A percentile compares a stretch with the other conserved stretches of the same genome.
Evolutionary conservation across 2,888 invertebrate species (phyloP).

Genomic region (Idaea straminata): DNA sequence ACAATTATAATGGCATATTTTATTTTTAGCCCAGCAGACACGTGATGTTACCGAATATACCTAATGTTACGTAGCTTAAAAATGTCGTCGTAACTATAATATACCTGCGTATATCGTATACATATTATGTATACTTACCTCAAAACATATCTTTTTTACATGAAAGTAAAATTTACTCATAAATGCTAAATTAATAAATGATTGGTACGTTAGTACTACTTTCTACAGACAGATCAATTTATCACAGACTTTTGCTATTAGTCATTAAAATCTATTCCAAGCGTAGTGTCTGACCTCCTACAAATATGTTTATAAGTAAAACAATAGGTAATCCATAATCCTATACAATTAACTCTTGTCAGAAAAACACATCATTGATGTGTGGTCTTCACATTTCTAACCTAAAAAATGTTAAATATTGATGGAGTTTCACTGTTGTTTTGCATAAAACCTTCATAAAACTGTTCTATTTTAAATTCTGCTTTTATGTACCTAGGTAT

Average conservation of each 20-base stretch:
- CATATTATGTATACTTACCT: neutral
- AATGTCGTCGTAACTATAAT: conserved; percentile 10
- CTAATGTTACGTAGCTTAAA: conserved; percentile 60
- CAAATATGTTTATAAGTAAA: too few species aligned
- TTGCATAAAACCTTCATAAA: neutral
- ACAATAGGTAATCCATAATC: too few species aligned
- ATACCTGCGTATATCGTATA: neutral
- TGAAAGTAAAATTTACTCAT: too few species aligned
- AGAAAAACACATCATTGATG: neutral
- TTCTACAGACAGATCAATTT: too few species aligned
- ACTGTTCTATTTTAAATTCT: too few species aligned
- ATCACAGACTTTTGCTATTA: too few species aligned
- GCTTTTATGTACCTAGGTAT: too few species aligned
- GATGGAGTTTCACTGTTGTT: neutral
- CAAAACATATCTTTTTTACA: too few species aligned
- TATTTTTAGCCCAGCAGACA: conserved; percentile 70
- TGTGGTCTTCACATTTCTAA: neutral
- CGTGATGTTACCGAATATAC: conserved; percentile 62
- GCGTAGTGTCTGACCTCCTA: too few species aligned
- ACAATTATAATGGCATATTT: conserved; percentile 46
- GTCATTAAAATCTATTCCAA: too few species aligned
- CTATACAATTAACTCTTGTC: neutral
- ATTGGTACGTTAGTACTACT: too few species aligned
- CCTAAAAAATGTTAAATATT: neutral
- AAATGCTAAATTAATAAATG: too few species aligned